phyloP scores from a whole-genome alignment of 2,113 vertebrate genomes.

The Fukomys damarensis region DNA sequence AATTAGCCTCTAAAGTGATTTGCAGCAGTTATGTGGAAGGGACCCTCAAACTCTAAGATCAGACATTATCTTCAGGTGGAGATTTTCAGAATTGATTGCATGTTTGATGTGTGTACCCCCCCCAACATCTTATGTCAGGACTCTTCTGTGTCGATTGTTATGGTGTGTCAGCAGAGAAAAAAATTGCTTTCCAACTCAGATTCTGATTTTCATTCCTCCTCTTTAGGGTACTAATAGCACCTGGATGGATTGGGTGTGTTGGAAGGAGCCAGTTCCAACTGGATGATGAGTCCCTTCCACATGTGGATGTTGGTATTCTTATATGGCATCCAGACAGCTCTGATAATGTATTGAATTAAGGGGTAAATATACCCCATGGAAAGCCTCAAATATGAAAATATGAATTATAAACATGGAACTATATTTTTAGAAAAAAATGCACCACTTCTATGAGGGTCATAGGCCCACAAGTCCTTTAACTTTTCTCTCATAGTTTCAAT shows the following conservation, averaged over 20 bases:
- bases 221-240: background rate
- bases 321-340: background rate
- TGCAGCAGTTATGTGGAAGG: background rate
- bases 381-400: background rate
- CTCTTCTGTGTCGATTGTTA: background rate
- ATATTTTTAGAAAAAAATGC: background rate
- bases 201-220: background rate
- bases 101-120: background rate
- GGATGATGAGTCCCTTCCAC: background rate
- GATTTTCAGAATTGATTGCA: background rate
- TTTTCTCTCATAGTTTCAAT: conserved; percentile 27
- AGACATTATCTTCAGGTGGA: background rate
- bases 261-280: background rate
- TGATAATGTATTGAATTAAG: background rate
- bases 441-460: background rate
- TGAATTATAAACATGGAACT: background rate
- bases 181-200: background rate
- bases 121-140: background rate
- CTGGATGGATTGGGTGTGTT: background rate
- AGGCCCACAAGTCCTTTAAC: background rate
- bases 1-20: background rate
- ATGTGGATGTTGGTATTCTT: conserved; percentile 24
- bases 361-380: background rate
- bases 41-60: background rate
- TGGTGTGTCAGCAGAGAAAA: background rate